Percentiles rank a stretch among this genome's conserved stretches.
phyloP scores from a whole-genome alignment of 2,113 vertebrate genomes.

The Xenopus borealis region DNA sequence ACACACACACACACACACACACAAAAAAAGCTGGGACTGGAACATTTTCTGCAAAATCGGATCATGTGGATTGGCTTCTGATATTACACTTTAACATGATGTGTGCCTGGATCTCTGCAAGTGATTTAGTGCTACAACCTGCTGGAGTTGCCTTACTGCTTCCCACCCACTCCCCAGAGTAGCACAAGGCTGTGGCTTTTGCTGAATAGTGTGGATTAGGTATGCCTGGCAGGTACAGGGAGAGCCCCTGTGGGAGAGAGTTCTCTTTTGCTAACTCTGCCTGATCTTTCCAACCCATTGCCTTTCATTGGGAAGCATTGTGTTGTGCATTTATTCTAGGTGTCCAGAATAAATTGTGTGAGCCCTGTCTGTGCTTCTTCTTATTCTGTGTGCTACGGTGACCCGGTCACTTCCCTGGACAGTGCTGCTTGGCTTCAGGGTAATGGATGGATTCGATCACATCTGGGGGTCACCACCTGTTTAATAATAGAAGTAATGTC shows the following conservation, averaged over 20 bases:
- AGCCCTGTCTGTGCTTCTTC: constrained; percentile 17
- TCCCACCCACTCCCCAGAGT: no score
- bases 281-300: constrained; percentile 5
- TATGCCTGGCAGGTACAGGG: constrained; percentile 2
- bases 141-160: background rate
- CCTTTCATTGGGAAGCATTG: constrained; percentile 11
- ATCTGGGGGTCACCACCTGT: constrained; percentile 40
- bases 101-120: constrained; percentile 9
- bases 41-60: no score
- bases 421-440: constrained; percentile 26
- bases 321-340: constrained; percentile 26
- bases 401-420: constrained; percentile 36
- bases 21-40: no score
- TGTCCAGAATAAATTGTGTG: constrained; percentile 26
- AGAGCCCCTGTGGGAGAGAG: constrained; percentile 3
- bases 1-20: no score
- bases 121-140: background rate
- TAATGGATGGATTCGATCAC: constrained; percentile 44
- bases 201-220: background rate
- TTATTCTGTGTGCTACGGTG: constrained; percentile 22
- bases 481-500: constrained; percentile 44
- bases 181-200: background rate
- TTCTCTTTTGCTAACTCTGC: constrained; percentile 12
- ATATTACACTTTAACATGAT: constrained; percentile 4
- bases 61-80: constrained; percentile 6